Conservation (phyloP, 2,797 vertebrate species). For the Lagodon rhomboides region DNA sequence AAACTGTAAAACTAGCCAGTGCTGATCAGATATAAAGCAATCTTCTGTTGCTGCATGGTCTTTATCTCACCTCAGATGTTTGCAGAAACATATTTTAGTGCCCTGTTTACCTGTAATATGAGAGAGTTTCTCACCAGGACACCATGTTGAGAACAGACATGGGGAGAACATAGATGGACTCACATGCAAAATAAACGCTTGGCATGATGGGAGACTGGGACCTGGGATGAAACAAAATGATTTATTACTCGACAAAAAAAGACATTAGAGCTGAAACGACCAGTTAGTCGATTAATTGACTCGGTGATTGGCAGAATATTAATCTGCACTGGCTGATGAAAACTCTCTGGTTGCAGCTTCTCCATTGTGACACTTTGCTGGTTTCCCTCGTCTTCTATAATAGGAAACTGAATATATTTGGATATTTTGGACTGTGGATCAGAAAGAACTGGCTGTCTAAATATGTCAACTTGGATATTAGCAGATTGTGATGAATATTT, state of each 20-base stretch:
- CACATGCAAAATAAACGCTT: too few relatives aligned
- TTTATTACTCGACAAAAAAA: too few relatives aligned
- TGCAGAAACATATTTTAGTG: too few relatives aligned
- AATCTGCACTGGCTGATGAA: not conserved
- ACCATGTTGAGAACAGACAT: too few relatives aligned
- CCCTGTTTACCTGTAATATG: too few relatives aligned
- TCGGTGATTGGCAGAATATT: not conserved
- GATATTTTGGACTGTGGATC: not conserved
- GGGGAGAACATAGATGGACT: too few relatives aligned
- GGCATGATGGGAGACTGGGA: conserved; percentile 23
- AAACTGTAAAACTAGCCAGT: too few relatives aligned
- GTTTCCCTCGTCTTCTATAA: not conserved
- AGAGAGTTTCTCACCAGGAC: too few relatives aligned
- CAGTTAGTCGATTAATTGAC: not conserved
- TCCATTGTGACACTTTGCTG: not conserved
- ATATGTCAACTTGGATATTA: not conserved
- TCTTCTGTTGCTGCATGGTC: too few relatives aligned
- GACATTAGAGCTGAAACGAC: not conserved
- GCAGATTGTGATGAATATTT: not conserved
- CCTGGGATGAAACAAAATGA: too few relatives aligned
- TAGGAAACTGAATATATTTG: not conserved
- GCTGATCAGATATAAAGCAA: too few relatives aligned
- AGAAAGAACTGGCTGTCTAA: not conserved
- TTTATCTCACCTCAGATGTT: too few relatives aligned
- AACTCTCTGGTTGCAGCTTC: not conserved